Evolutionary conservation across 1,140 invertebrate genomes (phyloP).

Genomic region (Marisa cornuarietis): DNA sequence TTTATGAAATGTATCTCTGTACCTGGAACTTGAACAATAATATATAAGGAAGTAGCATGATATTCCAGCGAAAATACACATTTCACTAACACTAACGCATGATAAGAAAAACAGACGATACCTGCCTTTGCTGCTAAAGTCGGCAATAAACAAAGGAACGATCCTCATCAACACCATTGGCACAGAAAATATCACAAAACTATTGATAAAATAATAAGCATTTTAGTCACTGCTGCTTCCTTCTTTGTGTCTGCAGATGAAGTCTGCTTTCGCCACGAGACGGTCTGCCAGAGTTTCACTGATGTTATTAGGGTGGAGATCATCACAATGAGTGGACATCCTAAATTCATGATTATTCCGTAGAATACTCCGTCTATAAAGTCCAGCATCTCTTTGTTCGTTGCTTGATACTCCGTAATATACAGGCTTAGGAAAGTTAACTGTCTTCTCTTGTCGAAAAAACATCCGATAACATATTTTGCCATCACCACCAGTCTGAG

Average conservation of each 20-base stretch:
- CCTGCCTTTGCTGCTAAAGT: neutral
- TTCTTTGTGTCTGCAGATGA: neutral
- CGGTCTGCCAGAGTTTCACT: conserved; percentile 4
- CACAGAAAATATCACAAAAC: neutral
- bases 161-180: neutral
- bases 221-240: conserved; percentile 5
- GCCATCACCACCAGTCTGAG: conserved; percentile 1
- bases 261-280: neutral
- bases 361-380: conserved; percentile 1
- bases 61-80: neutral
- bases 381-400: conserved; percentile 1
- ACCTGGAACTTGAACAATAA: conserved; percentile 2
- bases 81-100: neutral
- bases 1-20: neutral
- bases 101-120: conserved; percentile 7
- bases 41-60: conserved; percentile 1
- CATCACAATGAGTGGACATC: neutral
- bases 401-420: neutral
- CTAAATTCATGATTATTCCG: neutral
- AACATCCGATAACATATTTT: conserved; percentile 1
- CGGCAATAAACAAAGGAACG: neutral
- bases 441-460: neutral
- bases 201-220: conserved; percentile 3
- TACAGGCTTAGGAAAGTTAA: neutral
- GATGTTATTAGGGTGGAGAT: neutral